These are phyloP conservation scores for Corythornis leucogaster DNA, from an alignment of 2,797 vertebrate species.

Conservation along the genomic window DNA sequence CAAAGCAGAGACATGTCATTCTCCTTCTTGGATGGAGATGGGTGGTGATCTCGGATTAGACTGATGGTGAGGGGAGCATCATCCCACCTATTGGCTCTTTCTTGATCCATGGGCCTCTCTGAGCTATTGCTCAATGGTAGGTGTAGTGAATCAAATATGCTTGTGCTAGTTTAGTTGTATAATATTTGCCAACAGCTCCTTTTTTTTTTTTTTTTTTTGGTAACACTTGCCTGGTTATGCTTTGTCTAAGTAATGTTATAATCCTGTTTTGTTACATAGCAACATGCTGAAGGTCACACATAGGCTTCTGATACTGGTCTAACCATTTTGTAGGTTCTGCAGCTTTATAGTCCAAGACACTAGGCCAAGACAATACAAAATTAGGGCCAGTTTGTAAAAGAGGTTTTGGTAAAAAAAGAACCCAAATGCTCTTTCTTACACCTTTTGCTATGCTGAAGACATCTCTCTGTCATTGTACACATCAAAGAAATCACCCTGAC, in stretches of 20 bases:
- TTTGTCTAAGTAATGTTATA: neutral
- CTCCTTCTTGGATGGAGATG: neutral
- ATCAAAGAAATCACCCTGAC: neutral
- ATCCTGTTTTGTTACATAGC: neutral
- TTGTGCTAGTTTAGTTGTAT: neutral
- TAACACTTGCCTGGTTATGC: neutral
- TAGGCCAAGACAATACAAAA: neutral
- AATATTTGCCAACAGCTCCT: neutral
- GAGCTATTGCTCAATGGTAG: neutral
- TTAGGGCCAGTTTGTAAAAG: neutral
- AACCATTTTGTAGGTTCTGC: rapidly evolving
- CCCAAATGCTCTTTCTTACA: neutral
- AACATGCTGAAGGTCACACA: neutral
- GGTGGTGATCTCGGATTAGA: neutral
- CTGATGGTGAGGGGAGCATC: neutral
- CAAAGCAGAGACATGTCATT: neutral
- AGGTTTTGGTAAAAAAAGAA: neutral
- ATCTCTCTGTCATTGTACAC: neutral
- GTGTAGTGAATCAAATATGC: neutral
- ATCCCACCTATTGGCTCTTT: neutral
- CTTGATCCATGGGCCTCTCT: neutral
- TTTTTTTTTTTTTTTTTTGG: neutral
- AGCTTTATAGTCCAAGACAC: neutral
- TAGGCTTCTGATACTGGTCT: rapidly evolving
- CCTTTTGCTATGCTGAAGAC: neutral